Conservation (phyloP, 2,797 vertebrate genomes). For the Pseudotriccus pelzelni region DNA sequence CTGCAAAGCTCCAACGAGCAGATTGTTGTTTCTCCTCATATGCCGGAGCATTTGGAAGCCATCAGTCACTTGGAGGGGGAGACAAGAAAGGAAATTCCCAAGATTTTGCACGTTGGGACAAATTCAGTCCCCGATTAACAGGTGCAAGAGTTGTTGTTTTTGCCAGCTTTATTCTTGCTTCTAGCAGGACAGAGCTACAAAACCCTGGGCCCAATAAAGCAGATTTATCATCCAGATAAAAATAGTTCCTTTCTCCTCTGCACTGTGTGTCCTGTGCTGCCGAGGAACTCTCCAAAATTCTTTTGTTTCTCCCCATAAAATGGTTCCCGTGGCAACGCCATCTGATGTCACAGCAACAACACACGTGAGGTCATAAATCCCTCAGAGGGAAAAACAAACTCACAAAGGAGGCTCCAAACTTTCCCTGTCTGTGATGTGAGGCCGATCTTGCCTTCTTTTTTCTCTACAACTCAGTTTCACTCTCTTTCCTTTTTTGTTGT, state of each 20-base stretch:
- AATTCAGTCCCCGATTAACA: slow-evolving; percentile 27
- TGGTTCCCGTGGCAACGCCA: slow-evolving; percentile 45
- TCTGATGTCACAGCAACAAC: slow-evolving; percentile 72
- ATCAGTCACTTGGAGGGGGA: slow-evolving; percentile 19
- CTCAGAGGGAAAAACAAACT: slow-evolving; percentile 33
- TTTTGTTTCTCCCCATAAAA: slow-evolving; percentile 73
- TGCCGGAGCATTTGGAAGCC: slow-evolving; percentile 49
- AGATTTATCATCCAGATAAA: slow-evolving; percentile 35
- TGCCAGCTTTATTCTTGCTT: slow-evolving; percentile 19
- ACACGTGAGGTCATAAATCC: slow-evolving; percentile 76
- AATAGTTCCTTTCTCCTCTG: neutral
- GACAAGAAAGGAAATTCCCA: slow-evolving; percentile 45
- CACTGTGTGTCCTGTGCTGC: neutral
- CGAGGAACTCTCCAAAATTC: slow-evolving; percentile 24
- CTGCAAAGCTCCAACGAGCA: neutral
- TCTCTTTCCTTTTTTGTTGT: neutral
- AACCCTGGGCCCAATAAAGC: neutral
- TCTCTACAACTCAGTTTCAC: neutral
- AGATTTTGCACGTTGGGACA: slow-evolving; percentile 4
- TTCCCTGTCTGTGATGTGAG: neutral
- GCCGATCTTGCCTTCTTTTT: neutral
- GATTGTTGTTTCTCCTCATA: slow-evolving; percentile 31
- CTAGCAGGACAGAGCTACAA: neutral
- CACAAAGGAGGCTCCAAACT: neutral
- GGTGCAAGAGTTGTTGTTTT: slow-evolving; percentile 13